These are phyloP conservation scores for Anastrepha ludens DNA, from an alignment of 1,140 invertebrate species.

Conservation along the genomic window DNA sequence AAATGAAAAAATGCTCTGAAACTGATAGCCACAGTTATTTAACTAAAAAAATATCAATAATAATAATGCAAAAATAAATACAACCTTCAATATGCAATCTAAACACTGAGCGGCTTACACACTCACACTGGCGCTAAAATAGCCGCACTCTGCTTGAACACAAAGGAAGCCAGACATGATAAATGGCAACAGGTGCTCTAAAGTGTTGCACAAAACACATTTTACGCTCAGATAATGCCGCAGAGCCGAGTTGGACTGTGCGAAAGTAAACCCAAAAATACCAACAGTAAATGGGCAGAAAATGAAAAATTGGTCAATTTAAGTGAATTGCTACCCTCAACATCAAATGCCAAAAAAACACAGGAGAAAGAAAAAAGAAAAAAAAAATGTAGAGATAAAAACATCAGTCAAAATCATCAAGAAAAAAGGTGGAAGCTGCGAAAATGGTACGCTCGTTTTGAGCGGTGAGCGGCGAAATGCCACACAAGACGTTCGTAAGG, in stretches of 20 bases:
- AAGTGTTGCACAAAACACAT: slow-evolving; percentile 37
- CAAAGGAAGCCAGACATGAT: background rate
- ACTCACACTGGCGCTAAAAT: background rate
- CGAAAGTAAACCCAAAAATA: background rate
- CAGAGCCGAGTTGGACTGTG: background rate
- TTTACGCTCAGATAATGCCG: background rate
- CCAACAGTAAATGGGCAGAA: background rate
- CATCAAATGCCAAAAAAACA: background rate
- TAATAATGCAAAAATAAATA: no score
- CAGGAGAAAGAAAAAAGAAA: background rate
- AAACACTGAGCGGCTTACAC: background rate
- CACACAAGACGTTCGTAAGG: slow-evolving; percentile 6
- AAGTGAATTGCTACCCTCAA: background rate
- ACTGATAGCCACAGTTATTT: no score
- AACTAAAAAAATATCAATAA: no score
- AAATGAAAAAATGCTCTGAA: no score
- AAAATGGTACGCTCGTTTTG: background rate
- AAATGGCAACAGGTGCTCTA: slow-evolving; percentile 45
- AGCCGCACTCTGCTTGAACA: background rate
- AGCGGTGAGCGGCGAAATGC: background rate
- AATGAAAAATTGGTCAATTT: slow-evolving; percentile 48
- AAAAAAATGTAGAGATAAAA: background rate
- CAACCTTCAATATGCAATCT: no score
- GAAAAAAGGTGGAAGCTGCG: slow-evolving; percentile 33
- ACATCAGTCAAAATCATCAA: slow-evolving; percentile 45